Conservation (phyloP, 1,140 invertebrate genomes). For the Heliothis subflexa region DNA sequence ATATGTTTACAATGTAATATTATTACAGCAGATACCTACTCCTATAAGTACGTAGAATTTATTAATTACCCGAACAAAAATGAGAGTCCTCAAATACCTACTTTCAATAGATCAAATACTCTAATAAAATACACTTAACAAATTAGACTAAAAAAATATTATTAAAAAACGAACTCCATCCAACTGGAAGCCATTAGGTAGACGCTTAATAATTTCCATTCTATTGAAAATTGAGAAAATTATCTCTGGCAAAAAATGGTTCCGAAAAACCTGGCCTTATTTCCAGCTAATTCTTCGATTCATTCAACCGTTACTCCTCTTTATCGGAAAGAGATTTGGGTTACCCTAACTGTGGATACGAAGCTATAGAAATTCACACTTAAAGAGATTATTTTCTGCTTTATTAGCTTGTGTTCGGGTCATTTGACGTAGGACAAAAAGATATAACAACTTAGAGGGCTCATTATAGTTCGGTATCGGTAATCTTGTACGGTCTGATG, state of each 20-base stretch:
- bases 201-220: slow-evolving; percentile 43
- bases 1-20: not conserved
- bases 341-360: slow-evolving; percentile 38
- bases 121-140: not conserved
- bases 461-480: not conserved
- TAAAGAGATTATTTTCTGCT: slow-evolving; percentile 46
- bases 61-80: too few relatives aligned
- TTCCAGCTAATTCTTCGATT: slow-evolving; percentile 35
- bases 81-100: too few relatives aligned
- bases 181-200: slow-evolving; percentile 31
- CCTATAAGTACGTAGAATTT: too few relatives aligned
- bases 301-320: slow-evolving; percentile 24
- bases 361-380: slow-evolving; percentile 43
- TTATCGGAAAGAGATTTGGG: slow-evolving; percentile 48
- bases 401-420: slow-evolving; percentile 41
- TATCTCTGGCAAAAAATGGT: slow-evolving; percentile 25
- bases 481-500: too few relatives aligned
- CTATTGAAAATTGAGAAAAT: slow-evolving; percentile 40
- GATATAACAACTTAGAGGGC: slow-evolving; percentile 8
- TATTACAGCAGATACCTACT: too few relatives aligned
- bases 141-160: not conserved
- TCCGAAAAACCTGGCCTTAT: slow-evolving; percentile 22
- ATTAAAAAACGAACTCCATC: slow-evolving; percentile 28
- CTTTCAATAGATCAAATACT: too few relatives aligned
- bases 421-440: slow-evolving; percentile 42